Conservation (phyloP, 2,113 vertebrate genomes). For the Phalacrocorax pelagicus region DNA sequence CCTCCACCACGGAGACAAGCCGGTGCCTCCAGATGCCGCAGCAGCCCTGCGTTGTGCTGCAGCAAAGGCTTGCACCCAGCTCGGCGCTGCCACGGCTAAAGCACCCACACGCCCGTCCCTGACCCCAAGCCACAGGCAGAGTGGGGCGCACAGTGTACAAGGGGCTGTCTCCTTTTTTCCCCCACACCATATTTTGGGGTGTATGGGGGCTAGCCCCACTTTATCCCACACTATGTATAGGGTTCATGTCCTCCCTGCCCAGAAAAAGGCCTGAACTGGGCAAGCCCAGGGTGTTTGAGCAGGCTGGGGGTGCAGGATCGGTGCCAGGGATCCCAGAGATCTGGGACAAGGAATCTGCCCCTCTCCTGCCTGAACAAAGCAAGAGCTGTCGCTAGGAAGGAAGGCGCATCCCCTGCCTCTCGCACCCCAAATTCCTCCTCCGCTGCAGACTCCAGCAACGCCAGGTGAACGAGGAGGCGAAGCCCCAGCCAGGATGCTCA, state of each 20-base stretch:
- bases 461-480: background rate
- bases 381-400: background rate
- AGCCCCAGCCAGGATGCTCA: rapidly evolving
- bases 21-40: rapidly evolving
- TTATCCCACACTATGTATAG: background rate
- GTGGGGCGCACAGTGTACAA: rapidly evolving
- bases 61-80: background rate
- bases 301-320: background rate
- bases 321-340: background rate
- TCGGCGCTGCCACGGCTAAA: rapidly evolving
- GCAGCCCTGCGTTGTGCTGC: background rate
- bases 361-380: background rate
- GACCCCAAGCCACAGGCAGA: rapidly evolving
- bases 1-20: rapidly evolving
- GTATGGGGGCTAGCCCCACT: background rate
- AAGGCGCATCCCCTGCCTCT: background rate
- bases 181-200: background rate
- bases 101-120: rapidly evolving
- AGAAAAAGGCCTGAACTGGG: rapidly evolving
- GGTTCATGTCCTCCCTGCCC: rapidly evolving
- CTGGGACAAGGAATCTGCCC: background rate
- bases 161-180: rapidly evolving
- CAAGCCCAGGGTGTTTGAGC: rapidly evolving
- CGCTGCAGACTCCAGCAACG: background rate
- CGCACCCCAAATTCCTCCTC: background rate